Base-by-base conservation (phyloP, 2,888 invertebrate genomes). In the Zelleria hepariella region DNA sequence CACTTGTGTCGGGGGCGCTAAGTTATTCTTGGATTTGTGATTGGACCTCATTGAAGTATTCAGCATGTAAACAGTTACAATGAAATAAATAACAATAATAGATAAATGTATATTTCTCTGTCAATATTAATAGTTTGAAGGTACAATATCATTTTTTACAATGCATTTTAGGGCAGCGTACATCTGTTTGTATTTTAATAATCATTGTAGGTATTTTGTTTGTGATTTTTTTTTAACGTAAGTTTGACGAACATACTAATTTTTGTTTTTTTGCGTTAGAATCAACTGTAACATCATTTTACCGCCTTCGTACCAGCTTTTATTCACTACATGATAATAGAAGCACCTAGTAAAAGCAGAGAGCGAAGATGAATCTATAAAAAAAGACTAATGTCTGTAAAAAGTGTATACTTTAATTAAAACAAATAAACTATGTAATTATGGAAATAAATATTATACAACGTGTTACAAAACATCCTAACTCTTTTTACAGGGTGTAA, bases 351-450 rank as follows among this genome's bases (percentile, higher is more conserved):
- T 15, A 42, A 42, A 42, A 42, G 10, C 32, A 42, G 21, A 20
- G 21, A 20, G 51, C 8, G 54, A 51, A 66, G 62, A 62, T 67
- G 65, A 70, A 67, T 69, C 73, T 68, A 64, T 1, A 15, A 15
- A 42, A 42, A 67, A 68, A 74, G 73, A 79, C 77, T 74, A 70
- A 68, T 67, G 72, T 76, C 74, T 79, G 77, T 80, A 78, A 74
- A 81, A 82, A 76, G 72, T n/a, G n/a, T 78, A 75, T 79, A 78
- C 69, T 76, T 74, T 56, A 56, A 49, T 42, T 15, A 42, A 42
- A 32, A n/a, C n/a, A 59, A 26, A 32, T 59, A 20, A 77, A 68
- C 66, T 64, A 65, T 74, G 65, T 72, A 67, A 69, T 67, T 73
- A 73, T 75, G 69, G 69, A 73, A 71, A 71, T 63, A 69, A 69